phyloP scores from a whole-genome alignment of 2,888 invertebrate genomes.

The Carabus problematicus region DNA sequence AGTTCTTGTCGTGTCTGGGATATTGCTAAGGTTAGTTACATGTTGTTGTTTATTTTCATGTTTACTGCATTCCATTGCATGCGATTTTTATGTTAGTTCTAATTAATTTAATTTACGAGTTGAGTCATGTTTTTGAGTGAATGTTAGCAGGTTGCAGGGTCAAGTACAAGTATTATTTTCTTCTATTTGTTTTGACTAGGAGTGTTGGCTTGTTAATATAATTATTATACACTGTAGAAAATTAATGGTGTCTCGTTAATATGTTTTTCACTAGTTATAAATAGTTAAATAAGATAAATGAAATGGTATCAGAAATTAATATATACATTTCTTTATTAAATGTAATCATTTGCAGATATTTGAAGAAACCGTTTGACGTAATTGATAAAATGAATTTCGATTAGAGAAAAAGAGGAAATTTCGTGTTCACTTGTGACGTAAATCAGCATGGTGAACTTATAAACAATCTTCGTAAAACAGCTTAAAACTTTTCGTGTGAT shows the following conservation, averaged over 20 bases:
- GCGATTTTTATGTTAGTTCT: constrained; percentile 1
- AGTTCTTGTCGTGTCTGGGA: no score
- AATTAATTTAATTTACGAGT: background rate
- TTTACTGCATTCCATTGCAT: constrained; percentile 9
- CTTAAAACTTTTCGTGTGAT: constrained; percentile 34
- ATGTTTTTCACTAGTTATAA: no score
- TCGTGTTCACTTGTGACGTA: constrained; percentile 1
- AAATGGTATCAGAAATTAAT: no score
- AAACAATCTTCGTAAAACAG: constrained; percentile 24
- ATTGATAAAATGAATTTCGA: constrained; percentile 1
- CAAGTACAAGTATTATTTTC: no score
- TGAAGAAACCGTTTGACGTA: background rate
- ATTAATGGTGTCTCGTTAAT: no score
- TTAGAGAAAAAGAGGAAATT: background rate
- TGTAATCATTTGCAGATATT: no score
- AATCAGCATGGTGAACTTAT: constrained; percentile 28
- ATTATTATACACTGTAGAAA: no score
- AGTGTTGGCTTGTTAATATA: no score
- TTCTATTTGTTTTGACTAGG: no score
- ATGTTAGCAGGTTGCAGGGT: background rate
- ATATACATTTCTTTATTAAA: no score
- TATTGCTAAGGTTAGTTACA: constrained; percentile 11
- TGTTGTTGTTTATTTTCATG: constrained; percentile 4
- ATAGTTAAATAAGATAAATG: no score
- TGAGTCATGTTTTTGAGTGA: background rate